Conservation (phyloP, 2,888 invertebrate genomes). For the Amiota communis region DNA sequence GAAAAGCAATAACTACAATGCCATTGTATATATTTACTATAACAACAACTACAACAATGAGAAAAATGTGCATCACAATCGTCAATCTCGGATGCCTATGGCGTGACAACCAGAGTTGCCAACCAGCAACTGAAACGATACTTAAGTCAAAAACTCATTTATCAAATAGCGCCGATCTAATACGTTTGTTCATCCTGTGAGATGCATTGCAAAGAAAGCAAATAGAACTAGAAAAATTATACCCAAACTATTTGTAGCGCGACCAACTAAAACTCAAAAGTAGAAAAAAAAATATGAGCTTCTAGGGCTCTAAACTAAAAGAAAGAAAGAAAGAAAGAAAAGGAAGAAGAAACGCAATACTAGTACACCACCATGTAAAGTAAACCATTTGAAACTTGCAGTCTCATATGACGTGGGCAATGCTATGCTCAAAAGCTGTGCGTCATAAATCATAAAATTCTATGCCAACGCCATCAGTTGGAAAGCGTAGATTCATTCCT, state of each 20-base stretch:
- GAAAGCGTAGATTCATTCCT: conserved; percentile 49
- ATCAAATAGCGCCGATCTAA: conserved; percentile 56
- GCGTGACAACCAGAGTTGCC: too few species aligned
- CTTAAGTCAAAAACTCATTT: conserved; percentile 62
- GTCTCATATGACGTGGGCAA: neutral
- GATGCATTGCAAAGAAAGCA: conserved; percentile 40
- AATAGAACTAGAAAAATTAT: too few species aligned
- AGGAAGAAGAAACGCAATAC: conserved; percentile 20
- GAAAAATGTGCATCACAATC: conserved; percentile 15
- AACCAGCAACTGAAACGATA: conserved; percentile 37
- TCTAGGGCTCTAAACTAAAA: neutral
- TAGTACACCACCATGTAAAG: neutral
- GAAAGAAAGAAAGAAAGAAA: conserved; percentile 30
- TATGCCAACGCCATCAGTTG: conserved; percentile 58
- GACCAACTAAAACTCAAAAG: conserved; percentile 1
- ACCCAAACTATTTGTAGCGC: too few species aligned
- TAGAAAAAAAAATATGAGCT: conserved; percentile 32
- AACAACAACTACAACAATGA: conserved; percentile 37
- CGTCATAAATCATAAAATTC: conserved; percentile 65
- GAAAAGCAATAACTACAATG: conserved; percentile 32
- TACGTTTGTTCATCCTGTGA: conserved; percentile 25
- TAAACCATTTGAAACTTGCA: conserved; percentile 4
- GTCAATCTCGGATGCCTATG: conserved; percentile 32
- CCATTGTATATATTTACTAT: too few species aligned
- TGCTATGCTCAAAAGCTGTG: conserved; percentile 8